Base-by-base conservation (phyloP, 2,888 invertebrate species). In the Melanchra persicariae region DNA sequence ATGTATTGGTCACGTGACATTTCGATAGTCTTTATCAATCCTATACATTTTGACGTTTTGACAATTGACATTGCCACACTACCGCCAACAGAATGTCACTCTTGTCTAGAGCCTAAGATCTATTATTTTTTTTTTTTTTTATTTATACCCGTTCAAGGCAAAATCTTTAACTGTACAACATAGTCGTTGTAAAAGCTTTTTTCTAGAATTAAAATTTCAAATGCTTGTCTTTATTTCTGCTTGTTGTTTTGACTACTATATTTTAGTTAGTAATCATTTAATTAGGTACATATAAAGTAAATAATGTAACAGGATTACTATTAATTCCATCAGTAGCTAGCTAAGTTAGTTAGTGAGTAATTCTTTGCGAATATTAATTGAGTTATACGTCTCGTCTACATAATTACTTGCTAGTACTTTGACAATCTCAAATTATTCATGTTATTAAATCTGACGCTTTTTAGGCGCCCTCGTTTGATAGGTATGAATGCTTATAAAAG, bases 291-390 rank as follows among this genome's bases (percentile, higher is more conserved):
- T 22, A 26, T 24, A 17, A 57, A 8, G 45, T 78, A 63, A 55
- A 70, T 69, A 75, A 66, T 64, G 59, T 61, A 78, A 78, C 61
- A 54, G 43, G 30, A 58, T 71, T 71, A 73, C 52, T 54, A 62
- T 68, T 68, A 73, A 72, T 76, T 60, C 70, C 22, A 62, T 71
- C 65, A 47, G 66, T 45, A 62, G 37, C 47, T 22, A 34, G 45
- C 15, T 74, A 67, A 81, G 65, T 83, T 63, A 71, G 62, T 78
- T 72, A 75, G 61, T n/a, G 37, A 49, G 22, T 70, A 70, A 72
- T 81, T 74, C 70, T 79, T 82, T 76, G 74, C 40, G 69, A 74
- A 75, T 84, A 71, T 82, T 79, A 82, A 82, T 84, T 72, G 69
- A 62, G 59, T 74, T 73, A 70, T 52, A 69, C 34, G 73, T 70